phyloP scores from a whole-genome alignment of 2,888 invertebrate species.

The Diarsia mendica region DNA sequence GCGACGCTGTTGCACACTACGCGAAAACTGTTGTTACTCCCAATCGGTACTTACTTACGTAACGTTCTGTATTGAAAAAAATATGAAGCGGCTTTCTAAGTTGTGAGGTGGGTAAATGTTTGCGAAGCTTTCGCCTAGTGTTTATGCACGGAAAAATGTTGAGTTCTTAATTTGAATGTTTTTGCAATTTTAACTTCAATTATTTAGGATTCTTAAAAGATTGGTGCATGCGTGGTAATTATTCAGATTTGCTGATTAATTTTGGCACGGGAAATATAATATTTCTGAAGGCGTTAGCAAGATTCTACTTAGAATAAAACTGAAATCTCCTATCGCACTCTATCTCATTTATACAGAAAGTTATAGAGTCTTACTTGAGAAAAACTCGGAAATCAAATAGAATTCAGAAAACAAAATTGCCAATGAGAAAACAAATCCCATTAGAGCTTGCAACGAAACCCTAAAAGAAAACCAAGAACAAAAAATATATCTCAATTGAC shows the following conservation, averaged over 20 bases:
- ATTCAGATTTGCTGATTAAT: background rate
- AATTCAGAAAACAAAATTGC: background rate
- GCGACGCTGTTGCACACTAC: constrained; percentile 77
- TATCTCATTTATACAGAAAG: background rate
- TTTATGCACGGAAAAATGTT: constrained; percentile 7
- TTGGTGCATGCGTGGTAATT: too few relatives aligned
- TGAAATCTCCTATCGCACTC: background rate
- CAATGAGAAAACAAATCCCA: constrained; percentile 4
- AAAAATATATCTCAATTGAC: constrained; percentile 55
- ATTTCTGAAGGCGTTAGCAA: background rate
- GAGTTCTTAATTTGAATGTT: constrained; percentile 36
- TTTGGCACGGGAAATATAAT: background rate
- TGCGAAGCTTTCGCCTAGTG: constrained; percentile 38
- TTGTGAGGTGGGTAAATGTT: constrained; percentile 16
- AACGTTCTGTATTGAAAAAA: constrained; percentile 50
- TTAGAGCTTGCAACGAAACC: constrained; percentile 10
- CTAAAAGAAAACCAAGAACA: constrained; percentile 28
- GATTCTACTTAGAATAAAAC: constrained; percentile 6
- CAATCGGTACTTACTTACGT: constrained; percentile 56
- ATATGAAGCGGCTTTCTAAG: constrained; percentile 2
- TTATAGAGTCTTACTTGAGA: background rate
- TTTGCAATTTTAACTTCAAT: background rate
- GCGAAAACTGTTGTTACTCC: constrained; percentile 65
- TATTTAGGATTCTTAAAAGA: background rate
- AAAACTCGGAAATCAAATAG: background rate